A percentile compares a stretch with the other conserved stretches of the same genome.
phyloP scores from a whole-genome alignment of 2,113 vertebrate genomes.

The Podarcis muralis region DNA sequence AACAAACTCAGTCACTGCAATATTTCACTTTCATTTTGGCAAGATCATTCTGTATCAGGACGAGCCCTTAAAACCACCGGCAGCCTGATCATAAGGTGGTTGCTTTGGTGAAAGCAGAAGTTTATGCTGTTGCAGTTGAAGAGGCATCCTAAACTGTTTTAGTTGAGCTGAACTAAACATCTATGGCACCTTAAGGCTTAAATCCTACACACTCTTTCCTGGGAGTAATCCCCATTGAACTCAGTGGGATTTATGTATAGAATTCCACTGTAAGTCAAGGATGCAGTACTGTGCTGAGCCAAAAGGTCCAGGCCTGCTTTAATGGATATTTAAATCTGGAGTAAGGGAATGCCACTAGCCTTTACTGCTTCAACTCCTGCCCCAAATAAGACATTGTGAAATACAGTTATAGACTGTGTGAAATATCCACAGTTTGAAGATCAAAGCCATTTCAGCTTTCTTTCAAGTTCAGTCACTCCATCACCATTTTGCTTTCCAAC shows the following conservation, averaged over 20 bases:
- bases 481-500: too few relatives aligned
- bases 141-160: not conserved
- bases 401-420: too few relatives aligned
- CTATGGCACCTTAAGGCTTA: not conserved
- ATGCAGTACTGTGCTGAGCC: not conserved
- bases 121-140: not conserved
- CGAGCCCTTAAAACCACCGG: not conserved
- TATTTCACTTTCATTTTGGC: not conserved
- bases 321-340: not conserved
- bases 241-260: not conserved
- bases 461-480: not conserved
- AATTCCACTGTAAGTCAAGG: not conserved
- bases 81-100: not conserved
- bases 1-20: conserved; percentile 24
- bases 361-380: not conserved
- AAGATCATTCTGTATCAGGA: not conserved
- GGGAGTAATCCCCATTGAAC: not conserved
- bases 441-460: not conserved
- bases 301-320: not conserved
- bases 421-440: not conserved
- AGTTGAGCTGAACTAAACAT: not conserved
- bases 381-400: not conserved
- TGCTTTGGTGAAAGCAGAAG: not conserved
- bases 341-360: too few relatives aligned
- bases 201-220: not conserved